Evolutionary conservation across 2,888 invertebrate species (phyloP).

Genomic region (Clitarchus hookeri): DNA sequence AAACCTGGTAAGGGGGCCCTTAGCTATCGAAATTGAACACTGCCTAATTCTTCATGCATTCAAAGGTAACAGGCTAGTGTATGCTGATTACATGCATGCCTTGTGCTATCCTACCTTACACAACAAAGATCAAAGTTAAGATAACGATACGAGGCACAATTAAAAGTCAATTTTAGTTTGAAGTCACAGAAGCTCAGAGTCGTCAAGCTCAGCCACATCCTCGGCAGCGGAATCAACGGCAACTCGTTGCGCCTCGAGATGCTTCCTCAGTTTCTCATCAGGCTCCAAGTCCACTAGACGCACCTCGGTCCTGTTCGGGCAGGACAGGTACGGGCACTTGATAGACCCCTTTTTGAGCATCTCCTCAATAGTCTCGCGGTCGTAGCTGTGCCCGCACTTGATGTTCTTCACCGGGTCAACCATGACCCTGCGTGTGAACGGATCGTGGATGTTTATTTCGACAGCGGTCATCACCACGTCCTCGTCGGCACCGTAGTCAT

Average conservation of each 20-base stretch:
- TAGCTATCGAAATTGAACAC: too few species aligned
- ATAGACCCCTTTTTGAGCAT: background rate
- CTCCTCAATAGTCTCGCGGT: background rate
- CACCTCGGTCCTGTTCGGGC: conserved; percentile 6
- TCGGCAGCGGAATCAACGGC: background rate
- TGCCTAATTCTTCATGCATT: too few species aligned
- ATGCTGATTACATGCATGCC: too few species aligned
- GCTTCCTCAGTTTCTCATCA: background rate
- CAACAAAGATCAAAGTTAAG: too few species aligned
- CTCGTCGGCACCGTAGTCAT: background rate
- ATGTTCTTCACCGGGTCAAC: conserved; percentile 17
- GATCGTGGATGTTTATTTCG: background rate
- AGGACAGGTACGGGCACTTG: conserved; percentile 1
- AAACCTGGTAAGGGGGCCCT: too few species aligned
- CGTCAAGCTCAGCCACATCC: too few species aligned
- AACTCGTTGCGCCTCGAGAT: background rate
- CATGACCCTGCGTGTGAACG: conserved; percentile 14
- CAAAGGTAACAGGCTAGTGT: too few species aligned
- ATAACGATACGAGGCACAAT: too few species aligned
- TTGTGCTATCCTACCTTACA: too few species aligned
- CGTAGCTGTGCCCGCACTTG: conserved; percentile 20
- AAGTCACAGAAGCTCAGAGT: too few species aligned
- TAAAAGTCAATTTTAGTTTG: too few species aligned
- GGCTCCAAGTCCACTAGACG: background rate
- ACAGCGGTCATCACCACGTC: background rate